Evolutionary conservation across 1,140 invertebrate species (phyloP).

Genomic region (Neodiprion lecontei): DNA sequence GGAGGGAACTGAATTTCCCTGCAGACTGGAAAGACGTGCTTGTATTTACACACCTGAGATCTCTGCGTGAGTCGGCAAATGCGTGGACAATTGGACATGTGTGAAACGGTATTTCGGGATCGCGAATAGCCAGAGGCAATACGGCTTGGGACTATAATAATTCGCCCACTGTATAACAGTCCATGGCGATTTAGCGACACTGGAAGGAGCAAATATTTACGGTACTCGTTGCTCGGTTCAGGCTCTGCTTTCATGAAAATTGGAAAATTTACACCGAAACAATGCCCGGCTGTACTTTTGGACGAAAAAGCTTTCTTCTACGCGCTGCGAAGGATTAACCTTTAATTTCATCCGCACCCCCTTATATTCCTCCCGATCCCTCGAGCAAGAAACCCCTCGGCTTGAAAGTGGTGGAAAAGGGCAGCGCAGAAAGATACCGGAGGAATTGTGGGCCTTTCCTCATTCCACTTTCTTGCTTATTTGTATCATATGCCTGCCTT

Average conservation of each 20-base stretch:
- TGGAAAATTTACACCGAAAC: slow-evolving; percentile 20
- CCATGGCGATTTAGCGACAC: slow-evolving; percentile 32
- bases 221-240: slow-evolving; percentile 20
- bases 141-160: no score
- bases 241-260: background rate
- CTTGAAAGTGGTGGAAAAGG: slow-evolving; percentile 19
- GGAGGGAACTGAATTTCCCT: no score
- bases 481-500: no score
- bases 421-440: background rate
- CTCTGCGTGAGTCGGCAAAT: background rate
- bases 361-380: no score
- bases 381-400: slow-evolving; percentile 33
- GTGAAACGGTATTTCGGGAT: no score
- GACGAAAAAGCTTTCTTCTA: slow-evolving; percentile 28
- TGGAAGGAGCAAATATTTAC: slow-evolving; percentile 58
- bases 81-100: no score
- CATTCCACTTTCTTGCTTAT: no score
- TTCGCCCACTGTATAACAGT: no score
- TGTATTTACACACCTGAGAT: background rate
- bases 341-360: slow-evolving; percentile 57
- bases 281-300: slow-evolving; percentile 26
- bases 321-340: slow-evolving; percentile 55
- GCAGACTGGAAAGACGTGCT: no score
- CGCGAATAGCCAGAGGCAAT: no score
- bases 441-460: background rate